Base-by-base conservation (phyloP, 2,888 invertebrate genomes). In the Drosophila borborema region DNA sequence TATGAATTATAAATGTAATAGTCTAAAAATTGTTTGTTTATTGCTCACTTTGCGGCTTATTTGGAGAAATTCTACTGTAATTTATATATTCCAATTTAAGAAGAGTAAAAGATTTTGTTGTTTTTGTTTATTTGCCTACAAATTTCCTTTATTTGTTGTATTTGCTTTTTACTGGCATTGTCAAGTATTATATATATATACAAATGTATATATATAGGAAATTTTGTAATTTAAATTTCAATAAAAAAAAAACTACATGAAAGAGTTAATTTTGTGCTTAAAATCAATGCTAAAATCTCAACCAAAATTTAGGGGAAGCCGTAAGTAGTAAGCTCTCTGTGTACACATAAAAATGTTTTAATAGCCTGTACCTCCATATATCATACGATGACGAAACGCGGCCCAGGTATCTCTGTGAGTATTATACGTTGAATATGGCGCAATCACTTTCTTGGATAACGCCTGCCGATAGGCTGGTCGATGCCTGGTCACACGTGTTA, bases 401-500 rank as follows among this genome's bases (percentile, higher is more conserved):
- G 89, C 90, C 86, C 86, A 86, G 7, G 72, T 70, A 7, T 23
- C 61, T 16, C 90, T 74, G 51, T 86, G 86, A 0, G 55, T 68
- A 0, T 16, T 51, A n/a, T 88, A 86, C 0, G 79, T 74, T 2
- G 20, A n/a, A 60, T 86, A 86, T 0, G 86, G 86, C 14, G 72
- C 66, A 12, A 83, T 73, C 9, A 88, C 86, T 49, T 81, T 87
- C 2, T 16, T 53, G 0, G 70, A 75, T 1, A 77, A 20, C 3
- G 1, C 0, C 0, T 45, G 9, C 0, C n/a, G 14, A 5, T 6
- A 6, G 0, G 10, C 2, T 0, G 16, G 28, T 3, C 38, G 56
- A 3, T 65, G 67, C 14, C 12, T 48, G 2, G 59, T 2, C 0
- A 89, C 34, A 0, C 64, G 75, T 1, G 18, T 38, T 0, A 72